Conservation (phyloP, 2,888 invertebrate genomes). For the Apamea monoglypha region DNA sequence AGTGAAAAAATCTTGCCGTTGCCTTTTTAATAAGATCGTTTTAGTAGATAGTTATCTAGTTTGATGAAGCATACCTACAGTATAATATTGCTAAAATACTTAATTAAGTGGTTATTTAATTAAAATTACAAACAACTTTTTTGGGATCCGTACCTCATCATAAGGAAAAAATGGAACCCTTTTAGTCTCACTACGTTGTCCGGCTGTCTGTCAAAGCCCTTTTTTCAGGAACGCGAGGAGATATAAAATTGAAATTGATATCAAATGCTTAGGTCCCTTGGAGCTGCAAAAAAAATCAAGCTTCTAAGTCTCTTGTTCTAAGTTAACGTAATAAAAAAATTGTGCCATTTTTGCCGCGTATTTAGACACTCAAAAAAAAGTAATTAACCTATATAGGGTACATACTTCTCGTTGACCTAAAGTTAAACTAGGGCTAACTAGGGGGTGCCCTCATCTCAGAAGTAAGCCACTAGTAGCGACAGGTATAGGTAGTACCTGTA, state of each 20-base stretch:
- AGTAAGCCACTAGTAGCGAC: no score
- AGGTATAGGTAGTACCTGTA: no score
- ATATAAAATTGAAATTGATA: not conserved
- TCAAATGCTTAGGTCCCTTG: not conserved
- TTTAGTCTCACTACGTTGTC: not conserved
- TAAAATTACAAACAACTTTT: not conserved
- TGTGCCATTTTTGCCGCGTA: no score
- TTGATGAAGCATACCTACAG: constrained; percentile 1
- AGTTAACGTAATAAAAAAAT: no score
- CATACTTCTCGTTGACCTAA: no score
- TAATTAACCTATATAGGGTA: no score
- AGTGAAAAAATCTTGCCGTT: constrained; percentile 32
- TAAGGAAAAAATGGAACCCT: not conserved
- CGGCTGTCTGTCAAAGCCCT: not conserved
- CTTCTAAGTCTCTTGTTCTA: not conserved
- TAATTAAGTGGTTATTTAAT: not conserved
- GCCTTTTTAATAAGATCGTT: constrained; percentile 12
- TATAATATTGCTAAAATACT: no score
- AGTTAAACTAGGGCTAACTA: no score
- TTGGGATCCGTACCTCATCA: not conserved
- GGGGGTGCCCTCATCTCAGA: no score
- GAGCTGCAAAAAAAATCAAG: not conserved
- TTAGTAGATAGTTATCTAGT: not conserved
- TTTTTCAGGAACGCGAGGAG: not conserved
- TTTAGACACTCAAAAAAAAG: no score